Percentiles rank a stretch among this genome's conserved stretches.
Conservation (phyloP, 2,113 vertebrate genomes). For the Nycticorax nycticorax region DNA sequence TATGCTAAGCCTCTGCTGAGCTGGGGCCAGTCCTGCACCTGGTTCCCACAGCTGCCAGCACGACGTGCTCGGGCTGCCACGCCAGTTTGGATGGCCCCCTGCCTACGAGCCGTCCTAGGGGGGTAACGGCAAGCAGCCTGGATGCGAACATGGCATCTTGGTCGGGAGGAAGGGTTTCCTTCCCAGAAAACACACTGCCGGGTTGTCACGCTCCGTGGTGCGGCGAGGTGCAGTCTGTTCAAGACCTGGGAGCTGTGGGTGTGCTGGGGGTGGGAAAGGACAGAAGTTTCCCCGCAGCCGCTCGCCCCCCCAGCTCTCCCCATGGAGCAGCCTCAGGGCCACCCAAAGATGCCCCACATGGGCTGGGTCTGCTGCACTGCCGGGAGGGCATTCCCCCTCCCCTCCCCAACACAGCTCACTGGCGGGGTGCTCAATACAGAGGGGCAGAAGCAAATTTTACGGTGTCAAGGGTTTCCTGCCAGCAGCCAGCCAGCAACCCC, state of each 20-base stretch:
- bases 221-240: not conserved
- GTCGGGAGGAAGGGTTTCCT: not conserved
- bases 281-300: rapidly evolving
- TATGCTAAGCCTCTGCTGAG: not conserved
- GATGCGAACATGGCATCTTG: rapidly evolving
- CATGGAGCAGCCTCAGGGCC: not conserved
- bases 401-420: not conserved
- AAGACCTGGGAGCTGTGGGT: not conserved
- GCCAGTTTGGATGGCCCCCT: rapidly evolving
- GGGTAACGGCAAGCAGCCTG: not conserved
- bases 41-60: not conserved
- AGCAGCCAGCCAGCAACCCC: not conserved
- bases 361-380: not conserved
- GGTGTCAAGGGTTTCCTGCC: not conserved
- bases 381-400: rapidly evolving
- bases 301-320: rapidly evolving
- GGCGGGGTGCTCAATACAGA: rapidly evolving
- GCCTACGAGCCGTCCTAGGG: not conserved
- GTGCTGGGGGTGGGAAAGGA: not conserved
- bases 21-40: not conserved
- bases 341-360: not conserved
- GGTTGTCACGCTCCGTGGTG: rapidly evolving
- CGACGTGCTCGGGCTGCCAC: not conserved
- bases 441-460: not conserved
- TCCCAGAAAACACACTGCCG: not conserved